Conservation (phyloP, 2,888 invertebrate genomes). For the Ligdia adustata region DNA sequence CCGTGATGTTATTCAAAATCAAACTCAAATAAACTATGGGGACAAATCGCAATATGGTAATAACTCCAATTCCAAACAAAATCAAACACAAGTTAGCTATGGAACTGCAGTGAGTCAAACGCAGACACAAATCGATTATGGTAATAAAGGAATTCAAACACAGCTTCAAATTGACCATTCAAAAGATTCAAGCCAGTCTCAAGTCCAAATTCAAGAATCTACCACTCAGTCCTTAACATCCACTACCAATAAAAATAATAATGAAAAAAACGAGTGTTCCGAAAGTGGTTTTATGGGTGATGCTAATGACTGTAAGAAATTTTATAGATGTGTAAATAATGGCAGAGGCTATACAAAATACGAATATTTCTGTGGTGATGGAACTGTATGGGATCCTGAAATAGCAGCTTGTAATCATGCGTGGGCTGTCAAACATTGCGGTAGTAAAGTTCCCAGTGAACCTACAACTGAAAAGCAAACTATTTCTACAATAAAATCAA, state of each 20-base stretch:
- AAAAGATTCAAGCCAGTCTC: constrained; percentile 55
- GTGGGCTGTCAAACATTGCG: constrained; percentile 67
- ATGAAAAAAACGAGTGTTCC: constrained; percentile 27
- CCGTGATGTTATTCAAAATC: constrained; percentile 50
- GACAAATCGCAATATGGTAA: constrained; percentile 36
- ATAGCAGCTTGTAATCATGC: constrained; percentile 84
- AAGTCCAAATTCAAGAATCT: constrained; percentile 50
- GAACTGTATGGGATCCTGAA: constrained; percentile 85
- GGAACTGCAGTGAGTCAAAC: constrained; percentile 54
- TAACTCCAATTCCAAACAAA: constrained; percentile 42
- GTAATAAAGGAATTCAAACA: constrained; percentile 52
- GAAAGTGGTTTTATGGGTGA: constrained; percentile 85
- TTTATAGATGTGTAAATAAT: constrained; percentile 86
- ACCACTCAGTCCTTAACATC: constrained; percentile 29
- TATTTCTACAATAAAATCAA: constrained; percentile 25
- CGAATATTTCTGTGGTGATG: constrained; percentile 83
- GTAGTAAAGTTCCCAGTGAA: constrained; percentile 34
- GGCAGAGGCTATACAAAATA: constrained; percentile 76
- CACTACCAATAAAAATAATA: constrained; percentile 11
- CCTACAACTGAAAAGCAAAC: constrained; percentile 28
- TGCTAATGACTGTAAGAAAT: constrained; percentile 85
- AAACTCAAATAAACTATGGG: constrained; percentile 57
- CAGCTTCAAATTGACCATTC: constrained; percentile 60
- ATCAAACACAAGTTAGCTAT: constrained; percentile 54
- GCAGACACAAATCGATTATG: constrained; percentile 56